phyloP scores from a whole-genome alignment of 1,140 invertebrate species.

The Orussus abietinus region DNA sequence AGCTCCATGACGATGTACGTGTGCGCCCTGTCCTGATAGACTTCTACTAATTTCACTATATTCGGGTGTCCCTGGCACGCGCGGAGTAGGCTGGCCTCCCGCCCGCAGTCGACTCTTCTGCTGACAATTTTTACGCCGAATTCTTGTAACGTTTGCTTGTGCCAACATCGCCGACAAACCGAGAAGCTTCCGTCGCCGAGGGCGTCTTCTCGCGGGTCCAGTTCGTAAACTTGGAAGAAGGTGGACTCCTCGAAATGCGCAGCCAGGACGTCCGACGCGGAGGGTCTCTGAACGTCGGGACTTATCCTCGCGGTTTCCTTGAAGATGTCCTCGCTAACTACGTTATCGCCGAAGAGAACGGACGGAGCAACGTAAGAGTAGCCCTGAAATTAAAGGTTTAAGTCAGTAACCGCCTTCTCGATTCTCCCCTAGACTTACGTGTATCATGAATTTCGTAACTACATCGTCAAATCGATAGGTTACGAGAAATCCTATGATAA shows the following conservation, averaged over 20 bases:
- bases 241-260: slow-evolving; percentile 66
- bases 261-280: slow-evolving; percentile 23
- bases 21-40: slow-evolving; percentile 74
- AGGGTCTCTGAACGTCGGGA: slow-evolving; percentile 17
- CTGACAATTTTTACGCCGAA: slow-evolving; percentile 92
- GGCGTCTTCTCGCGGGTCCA: slow-evolving; percentile 64
- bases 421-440: too few species aligned
- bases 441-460: too few species aligned
- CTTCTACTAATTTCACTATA: slow-evolving; percentile 81
- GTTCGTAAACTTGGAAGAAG: slow-evolving; percentile 82
- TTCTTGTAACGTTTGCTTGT: slow-evolving; percentile 66
- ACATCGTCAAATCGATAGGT: too few species aligned
- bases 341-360: slow-evolving; percentile 81
- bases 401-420: too few species aligned
- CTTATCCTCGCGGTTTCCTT: slow-evolving; percentile 13
- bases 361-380: slow-evolving; percentile 96
- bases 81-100: slow-evolving; percentile 75
- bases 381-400: slow-evolving; percentile 56
- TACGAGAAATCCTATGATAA: too few species aligned
- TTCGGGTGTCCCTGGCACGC: slow-evolving; percentile 84
- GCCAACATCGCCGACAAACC: slow-evolving; percentile 79
- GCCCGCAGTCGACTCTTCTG: slow-evolving; percentile 68
- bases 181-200: slow-evolving; percentile 89
- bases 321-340: slow-evolving; percentile 72
- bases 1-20: slow-evolving; percentile 87